Base-by-base conservation (phyloP, 2,797 vertebrate species). In the Lepilemur ruficaudatus region DNA sequence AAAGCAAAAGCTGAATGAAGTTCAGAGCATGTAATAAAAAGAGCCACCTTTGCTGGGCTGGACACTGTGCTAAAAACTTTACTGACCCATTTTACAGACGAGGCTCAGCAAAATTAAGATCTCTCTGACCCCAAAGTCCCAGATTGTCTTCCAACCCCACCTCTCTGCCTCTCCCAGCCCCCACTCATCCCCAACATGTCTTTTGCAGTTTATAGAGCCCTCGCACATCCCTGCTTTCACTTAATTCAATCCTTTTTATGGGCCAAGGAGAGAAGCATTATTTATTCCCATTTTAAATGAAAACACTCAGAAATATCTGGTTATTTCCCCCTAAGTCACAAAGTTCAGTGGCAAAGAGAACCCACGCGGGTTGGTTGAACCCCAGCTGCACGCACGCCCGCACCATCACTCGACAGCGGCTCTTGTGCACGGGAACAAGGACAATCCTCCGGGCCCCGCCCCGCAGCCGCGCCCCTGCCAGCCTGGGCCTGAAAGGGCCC, bases 271-370 rank as follows among this genome's bases (percentile, higher is more conserved):
- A 5, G 35, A 75, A 38, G 55, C 48, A 23, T 30, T 43, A 9
- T 81, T 61, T 48, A 63, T 55, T 35, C n/a, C 67, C 89, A 35
- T 22, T 35, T n/a, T 83, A 70, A 61, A 81, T 17, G 55, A 70
- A 65, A 78, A 61, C 63, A 89, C 69, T 89, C 20, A 25, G 52
- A 82, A 93, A 89, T 50, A 83, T 5, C 72, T 22, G 18, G 72
- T 41, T 75, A 50, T 72, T 12, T 28, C 38, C 35, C 1, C 8
- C 25, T 17, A 7, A 23, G 52, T 73, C 88, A 43, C 46, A 43
- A 28, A 25, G 72, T 32, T 61, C 32, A 69, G 59, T 0, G 10
- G 28, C 70, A 35, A 55, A 38, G 32, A 32, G 28, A 76, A 57
- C 13, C 30, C 18, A 18, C 3, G 2, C 48, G 1, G 0, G 20